A percentile compares a stretch with the other conserved stretches of the same genome.
phyloP scores from a whole-genome alignment of 2,888 invertebrate genomes.

The Parnassius apollo region DNA sequence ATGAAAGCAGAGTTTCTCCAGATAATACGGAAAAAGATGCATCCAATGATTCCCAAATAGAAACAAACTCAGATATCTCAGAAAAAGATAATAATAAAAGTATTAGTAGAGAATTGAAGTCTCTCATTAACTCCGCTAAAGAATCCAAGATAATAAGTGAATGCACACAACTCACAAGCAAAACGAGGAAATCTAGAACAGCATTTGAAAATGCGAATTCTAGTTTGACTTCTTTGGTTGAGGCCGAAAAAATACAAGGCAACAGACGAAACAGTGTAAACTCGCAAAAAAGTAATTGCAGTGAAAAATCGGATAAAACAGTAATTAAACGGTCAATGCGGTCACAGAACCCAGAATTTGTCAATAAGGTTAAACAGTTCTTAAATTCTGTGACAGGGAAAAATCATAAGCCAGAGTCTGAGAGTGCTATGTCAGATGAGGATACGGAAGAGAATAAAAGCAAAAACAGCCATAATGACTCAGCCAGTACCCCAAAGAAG shows the following conservation, averaged over 20 bases:
- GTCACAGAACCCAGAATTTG: slow-evolving; percentile 84
- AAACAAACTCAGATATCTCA: slow-evolving; percentile 47
- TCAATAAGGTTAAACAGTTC: slow-evolving; percentile 82
- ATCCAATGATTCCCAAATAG: slow-evolving; percentile 56
- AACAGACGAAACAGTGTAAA: slow-evolving; percentile 57
- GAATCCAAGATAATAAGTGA: slow-evolving; percentile 85
- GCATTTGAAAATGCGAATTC: slow-evolving; percentile 70
- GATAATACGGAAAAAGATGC: slow-evolving; percentile 45
- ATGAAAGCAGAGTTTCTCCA: slow-evolving; percentile 30
- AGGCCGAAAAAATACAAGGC: slow-evolving; percentile 54
- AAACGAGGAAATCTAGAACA: slow-evolving; percentile 68
- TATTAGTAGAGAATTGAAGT: slow-evolving; percentile 82
- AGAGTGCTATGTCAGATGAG: slow-evolving; percentile 46
- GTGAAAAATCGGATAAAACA: slow-evolving; percentile 62
- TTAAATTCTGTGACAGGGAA: slow-evolving; percentile 77
- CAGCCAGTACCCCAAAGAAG: slow-evolving; percentile 38
- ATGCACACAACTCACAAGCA: slow-evolving; percentile 78
- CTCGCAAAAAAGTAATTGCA: slow-evolving; percentile 61
- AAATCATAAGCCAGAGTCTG: slow-evolving; percentile 46
- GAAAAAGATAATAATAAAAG: slow-evolving; percentile 68
- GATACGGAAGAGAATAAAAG: slow-evolving; percentile 48
- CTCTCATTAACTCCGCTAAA: slow-evolving; percentile 84
- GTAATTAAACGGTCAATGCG: slow-evolving; percentile 77
- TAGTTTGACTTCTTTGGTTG: slow-evolving; percentile 62
- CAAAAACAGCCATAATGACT: slow-evolving; percentile 41